phyloP scores from a whole-genome alignment of 2,797 vertebrate genomes.

The Acipenser oxyrinchus region DNA sequence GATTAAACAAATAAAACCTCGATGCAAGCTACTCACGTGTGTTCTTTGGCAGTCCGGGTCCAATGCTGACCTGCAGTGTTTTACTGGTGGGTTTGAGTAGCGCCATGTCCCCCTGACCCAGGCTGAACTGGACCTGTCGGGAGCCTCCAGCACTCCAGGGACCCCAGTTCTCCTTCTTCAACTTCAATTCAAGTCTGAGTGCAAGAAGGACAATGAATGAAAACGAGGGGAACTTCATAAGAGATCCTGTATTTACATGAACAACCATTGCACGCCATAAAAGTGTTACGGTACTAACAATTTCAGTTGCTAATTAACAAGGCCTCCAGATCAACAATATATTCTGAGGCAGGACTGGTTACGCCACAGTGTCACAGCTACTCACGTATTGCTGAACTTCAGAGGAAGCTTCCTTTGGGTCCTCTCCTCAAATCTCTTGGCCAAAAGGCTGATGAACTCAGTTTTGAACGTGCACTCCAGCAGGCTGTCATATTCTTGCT shows the following conservation, averaged over 20 bases:
- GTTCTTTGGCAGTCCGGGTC: slow-evolving; percentile 87
- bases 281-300: no score
- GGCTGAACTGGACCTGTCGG: slow-evolving; percentile 82
- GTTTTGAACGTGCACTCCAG: slow-evolving; percentile 94
- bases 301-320: no score
- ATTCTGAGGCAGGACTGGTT: no score
- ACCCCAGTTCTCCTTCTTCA: slow-evolving; percentile 97
- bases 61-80: slow-evolving; percentile 90
- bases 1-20: no score
- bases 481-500: slow-evolving; percentile 95
- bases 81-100: slow-evolving; percentile 84
- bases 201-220: background rate
- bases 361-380: slow-evolving; percentile 21
- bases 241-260: no score
- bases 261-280: no score
- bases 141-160: slow-evolving; percentile 82
- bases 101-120: slow-evolving; percentile 75
- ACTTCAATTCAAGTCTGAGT: slow-evolving; percentile 85
- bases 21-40: slow-evolving; percentile 70
- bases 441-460: slow-evolving; percentile 87
- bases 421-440: slow-evolving; percentile 85
- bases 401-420: slow-evolving; percentile 88
- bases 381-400: slow-evolving; percentile 91
- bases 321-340: no score
- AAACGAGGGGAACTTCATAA: background rate